These are phyloP conservation scores for Paraplagusia blochii DNA, from an alignment of 2,113 vertebrate genomes.

Conservation along the genomic window DNA sequence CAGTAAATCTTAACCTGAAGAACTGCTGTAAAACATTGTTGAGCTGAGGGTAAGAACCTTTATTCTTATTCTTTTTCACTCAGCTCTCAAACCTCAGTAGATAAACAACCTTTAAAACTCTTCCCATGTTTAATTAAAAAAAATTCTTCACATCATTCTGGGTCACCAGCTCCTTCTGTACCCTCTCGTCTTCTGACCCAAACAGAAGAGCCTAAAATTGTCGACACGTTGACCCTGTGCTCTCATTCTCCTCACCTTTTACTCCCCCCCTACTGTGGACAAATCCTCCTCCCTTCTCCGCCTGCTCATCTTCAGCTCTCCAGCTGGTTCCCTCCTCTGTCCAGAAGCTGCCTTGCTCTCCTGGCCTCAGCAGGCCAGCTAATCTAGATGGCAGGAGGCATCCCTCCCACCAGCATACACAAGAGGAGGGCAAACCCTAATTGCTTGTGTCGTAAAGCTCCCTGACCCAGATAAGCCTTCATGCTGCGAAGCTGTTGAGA, in stretches of 20 bases:
- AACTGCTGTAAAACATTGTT: conserved; percentile 37
- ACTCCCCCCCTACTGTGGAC: not conserved
- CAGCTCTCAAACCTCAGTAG: conserved; percentile 17
- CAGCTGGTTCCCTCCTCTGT: conserved; percentile 58
- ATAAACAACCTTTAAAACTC: conserved; percentile 23
- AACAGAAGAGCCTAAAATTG: conserved; percentile 10
- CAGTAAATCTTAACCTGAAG: conserved; percentile 4
- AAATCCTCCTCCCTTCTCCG: not conserved
- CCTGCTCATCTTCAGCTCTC: conserved; percentile 52
- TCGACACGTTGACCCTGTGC: conserved; percentile 35
- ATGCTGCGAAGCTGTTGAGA: conserved; percentile 71
- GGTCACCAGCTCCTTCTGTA: conserved; percentile 41
- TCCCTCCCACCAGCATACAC: conserved; percentile 72
- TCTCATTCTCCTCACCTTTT: conserved; percentile 4
- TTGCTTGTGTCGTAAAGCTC: conserved; percentile 82
- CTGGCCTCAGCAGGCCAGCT: conserved; percentile 48
- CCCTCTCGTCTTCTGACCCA: conserved; percentile 42
- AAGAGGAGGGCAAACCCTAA: conserved; percentile 67
- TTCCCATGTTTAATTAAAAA: not conserved
- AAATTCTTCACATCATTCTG: conserved; percentile 32
- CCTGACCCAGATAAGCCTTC: conserved; percentile 77
- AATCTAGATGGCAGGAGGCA: conserved; percentile 74
- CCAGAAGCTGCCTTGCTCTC: conserved; percentile 55
- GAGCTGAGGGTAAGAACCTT: conserved; percentile 39
- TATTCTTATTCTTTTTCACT: conserved; percentile 13